Evolutionary conservation across 2,888 invertebrate genomes (phyloP).

Genomic region (Nyleta sp.): DNA sequence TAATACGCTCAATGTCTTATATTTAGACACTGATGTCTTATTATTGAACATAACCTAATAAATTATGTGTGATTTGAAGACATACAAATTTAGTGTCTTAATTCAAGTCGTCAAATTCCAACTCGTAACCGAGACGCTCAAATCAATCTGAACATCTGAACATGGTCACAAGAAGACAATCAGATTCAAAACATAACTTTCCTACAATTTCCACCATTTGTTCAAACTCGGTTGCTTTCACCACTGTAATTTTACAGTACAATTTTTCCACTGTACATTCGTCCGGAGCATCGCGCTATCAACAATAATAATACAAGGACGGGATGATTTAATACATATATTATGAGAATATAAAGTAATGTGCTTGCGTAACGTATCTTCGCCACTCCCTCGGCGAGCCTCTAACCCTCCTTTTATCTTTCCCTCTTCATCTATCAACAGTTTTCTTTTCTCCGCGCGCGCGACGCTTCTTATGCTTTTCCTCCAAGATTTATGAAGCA

Average conservation of each 20-base stretch:
- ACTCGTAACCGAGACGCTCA: too few species aligned
- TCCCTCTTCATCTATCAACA: conserved; percentile 76
- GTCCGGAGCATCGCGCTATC: conserved; percentile 5
- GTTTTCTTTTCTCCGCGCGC: conserved; percentile 73
- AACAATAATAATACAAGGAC: conserved; percentile 35
- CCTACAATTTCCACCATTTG: not conserved
- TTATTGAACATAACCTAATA: too few species aligned
- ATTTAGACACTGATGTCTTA: too few species aligned
- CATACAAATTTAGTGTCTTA: too few species aligned
- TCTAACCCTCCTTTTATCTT: conserved; percentile 63
- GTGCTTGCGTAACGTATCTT: conserved; percentile 65
- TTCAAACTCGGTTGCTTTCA: not conserved
- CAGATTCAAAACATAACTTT: not conserved
- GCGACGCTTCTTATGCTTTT: conserved; percentile 62
- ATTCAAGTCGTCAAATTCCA: too few species aligned
- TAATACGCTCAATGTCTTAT: too few species aligned
- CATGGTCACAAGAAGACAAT: too few species aligned
- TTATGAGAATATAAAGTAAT: conserved; percentile 71
- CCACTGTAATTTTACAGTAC: not conserved
- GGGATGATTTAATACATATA: conserved; percentile 74
- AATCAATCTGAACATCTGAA: too few species aligned
- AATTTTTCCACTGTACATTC: conserved; percentile 18
- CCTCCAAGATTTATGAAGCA: conserved; percentile 77
- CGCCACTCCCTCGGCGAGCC: conserved; percentile 60
- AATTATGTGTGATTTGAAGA: too few species aligned